Conservation (phyloP, 1,140 invertebrate species). For the Drosophila bifasciata region DNA sequence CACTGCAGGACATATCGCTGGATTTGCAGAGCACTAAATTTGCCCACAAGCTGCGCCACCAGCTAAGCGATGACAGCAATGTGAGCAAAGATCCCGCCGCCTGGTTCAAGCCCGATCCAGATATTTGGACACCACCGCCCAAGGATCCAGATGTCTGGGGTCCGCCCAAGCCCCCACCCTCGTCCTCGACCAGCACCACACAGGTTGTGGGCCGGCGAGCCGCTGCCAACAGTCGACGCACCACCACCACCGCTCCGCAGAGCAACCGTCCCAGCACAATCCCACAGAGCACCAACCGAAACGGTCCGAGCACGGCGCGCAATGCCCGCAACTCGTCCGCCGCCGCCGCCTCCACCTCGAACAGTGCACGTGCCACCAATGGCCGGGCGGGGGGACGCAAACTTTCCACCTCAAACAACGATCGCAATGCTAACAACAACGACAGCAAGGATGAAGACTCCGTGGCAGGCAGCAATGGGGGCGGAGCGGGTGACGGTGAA, state of each 20-base stretch:
- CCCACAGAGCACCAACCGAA: conserved; percentile 61
- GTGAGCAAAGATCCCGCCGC: conserved; percentile 78
- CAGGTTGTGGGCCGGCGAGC: conserved; percentile 61
- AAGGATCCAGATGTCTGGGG: conserved; percentile 96
- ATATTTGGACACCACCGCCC: conserved; percentile 90
- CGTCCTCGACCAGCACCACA: conserved; percentile 66
- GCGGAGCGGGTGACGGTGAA: conserved; percentile 70
- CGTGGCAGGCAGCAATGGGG: conserved; percentile 45
- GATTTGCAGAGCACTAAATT: conserved; percentile 78
- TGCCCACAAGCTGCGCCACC: conserved; percentile 65
- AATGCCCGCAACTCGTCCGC: conserved; percentile 31
- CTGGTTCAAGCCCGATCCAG: conserved; percentile 85
- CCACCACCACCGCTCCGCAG: conserved; percentile 78
- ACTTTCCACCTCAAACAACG: conserved; percentile 61
- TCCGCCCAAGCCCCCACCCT: conserved; percentile 87
- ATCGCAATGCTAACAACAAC: conserved; percentile 31
- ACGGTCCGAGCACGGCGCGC: conserved; percentile 34
- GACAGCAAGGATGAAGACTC: conserved; percentile 60
- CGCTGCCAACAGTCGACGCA: conserved; percentile 85
- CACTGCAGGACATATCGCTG: conserved; percentile 85
- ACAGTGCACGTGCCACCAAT: conserved; percentile 49
- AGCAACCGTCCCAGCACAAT: conserved; percentile 63
- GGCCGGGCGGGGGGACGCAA: conserved; percentile 61
- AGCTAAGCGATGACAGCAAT: conserved; percentile 65
- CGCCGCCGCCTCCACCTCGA: conserved; percentile 31